Conservation (phyloP, 2,113 vertebrate species). For the Bubo scandiacus region DNA sequence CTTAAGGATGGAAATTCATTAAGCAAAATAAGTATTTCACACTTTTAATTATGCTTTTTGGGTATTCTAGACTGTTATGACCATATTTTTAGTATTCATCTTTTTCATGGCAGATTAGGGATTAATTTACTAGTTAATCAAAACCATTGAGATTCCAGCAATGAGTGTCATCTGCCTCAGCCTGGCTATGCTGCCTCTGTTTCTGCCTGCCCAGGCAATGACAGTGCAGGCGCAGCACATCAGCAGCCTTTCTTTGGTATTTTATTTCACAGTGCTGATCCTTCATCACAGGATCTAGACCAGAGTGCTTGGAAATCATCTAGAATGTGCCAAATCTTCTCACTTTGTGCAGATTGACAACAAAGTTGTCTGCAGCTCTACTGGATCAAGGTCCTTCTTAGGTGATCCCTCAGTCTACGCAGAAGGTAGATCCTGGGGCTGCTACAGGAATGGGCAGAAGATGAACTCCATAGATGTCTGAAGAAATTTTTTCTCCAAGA, state of each 20-base stretch:
- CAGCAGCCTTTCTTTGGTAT: not conserved
- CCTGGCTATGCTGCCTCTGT: too few species aligned
- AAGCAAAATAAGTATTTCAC: not conserved
- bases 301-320: not conserved
- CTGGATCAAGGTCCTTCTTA: not conserved
- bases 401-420: not conserved
- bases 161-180: not conserved
- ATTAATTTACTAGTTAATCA: not conserved
- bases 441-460: not conserved
- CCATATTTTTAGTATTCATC: not conserved
- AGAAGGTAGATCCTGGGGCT: not conserved
- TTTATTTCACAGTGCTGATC: not conserved
- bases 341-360: accelerated
- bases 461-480: not conserved
- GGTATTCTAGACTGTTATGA: not conserved
- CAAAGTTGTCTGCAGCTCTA: not conserved
- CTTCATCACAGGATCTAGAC: not conserved
- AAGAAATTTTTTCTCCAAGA: not conserved
- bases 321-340: not conserved
- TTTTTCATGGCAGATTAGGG: not conserved
- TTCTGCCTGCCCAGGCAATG: not conserved
- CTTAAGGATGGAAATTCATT: not conserved
- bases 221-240: accelerated
- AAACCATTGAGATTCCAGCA: not conserved
- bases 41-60: not conserved